These are phyloP conservation scores for Amblyraja radiata DNA, from an alignment of 2,797 vertebrate species.

Conservation along the genomic window DNA sequence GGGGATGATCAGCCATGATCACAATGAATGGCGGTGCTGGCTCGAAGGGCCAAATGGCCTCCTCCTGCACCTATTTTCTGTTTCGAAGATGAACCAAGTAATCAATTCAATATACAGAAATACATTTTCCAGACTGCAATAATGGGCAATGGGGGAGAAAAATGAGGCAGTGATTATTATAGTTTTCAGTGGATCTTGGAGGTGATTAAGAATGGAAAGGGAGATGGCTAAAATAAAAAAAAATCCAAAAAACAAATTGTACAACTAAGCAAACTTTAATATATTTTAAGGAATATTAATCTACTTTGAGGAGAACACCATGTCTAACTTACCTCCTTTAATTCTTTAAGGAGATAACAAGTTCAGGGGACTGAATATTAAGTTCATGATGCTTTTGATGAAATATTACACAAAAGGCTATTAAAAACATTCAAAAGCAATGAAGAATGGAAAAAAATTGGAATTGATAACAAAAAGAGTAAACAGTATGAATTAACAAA, in stretches of 20 bases:
- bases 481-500: not conserved
- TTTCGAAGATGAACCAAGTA: too few species aligned
- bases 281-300: not conserved
- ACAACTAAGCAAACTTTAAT: not conserved
- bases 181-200: not conserved
- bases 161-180: too few species aligned
- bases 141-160: not conserved
- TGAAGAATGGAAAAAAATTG: not conserved
- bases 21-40: too few species aligned
- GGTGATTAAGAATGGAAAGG: not conserved
- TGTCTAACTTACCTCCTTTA: not conserved
- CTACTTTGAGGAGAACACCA: not conserved
- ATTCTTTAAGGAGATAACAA: not conserved
- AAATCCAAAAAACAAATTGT: not conserved
- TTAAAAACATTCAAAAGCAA: not conserved
- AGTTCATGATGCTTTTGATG: not conserved
- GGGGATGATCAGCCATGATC: too few species aligned
- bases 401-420: not conserved
- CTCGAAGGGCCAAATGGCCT: too few species aligned
- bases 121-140: not conserved
- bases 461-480: not conserved
- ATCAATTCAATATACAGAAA: too few species aligned
- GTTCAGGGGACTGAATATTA: not conserved
- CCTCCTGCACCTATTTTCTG: too few species aligned
- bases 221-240: not conserved